Conservation (phyloP, 2,888 invertebrate species). For the Liopterus haemorrhoidalis region DNA sequence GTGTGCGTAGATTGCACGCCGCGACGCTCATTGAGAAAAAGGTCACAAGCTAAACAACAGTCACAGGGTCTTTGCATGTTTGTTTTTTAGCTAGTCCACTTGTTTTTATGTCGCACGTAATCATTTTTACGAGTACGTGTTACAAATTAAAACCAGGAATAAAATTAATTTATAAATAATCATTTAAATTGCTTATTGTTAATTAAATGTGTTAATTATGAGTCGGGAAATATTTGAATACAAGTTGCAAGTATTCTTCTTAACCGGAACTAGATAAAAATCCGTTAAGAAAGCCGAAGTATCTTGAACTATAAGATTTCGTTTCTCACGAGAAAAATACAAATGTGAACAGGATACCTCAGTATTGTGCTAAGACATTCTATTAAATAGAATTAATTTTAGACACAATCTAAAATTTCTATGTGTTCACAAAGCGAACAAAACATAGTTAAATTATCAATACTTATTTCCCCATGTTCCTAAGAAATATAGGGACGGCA, state of each 20-base stretch:
- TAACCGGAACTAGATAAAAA: no score
- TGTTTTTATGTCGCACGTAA: conserved; percentile 1
- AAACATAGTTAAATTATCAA: conserved; percentile 18
- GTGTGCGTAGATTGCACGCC: conserved; percentile 18
- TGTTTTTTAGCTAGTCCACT: neutral
- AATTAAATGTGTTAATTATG: no score
- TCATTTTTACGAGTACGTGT: conserved; percentile 1
- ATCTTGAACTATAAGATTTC: conserved; percentile 20
- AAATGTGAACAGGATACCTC: no score
- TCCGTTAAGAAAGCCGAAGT: no score
- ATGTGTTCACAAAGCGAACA: conserved; percentile 9
- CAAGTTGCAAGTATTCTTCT: no score
- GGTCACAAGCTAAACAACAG: conserved; percentile 13
- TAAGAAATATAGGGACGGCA: conserved; percentile 24
- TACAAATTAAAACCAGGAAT: neutral
- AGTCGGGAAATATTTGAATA: no score
- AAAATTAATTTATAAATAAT: no score
- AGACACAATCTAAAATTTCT: conserved; percentile 9
- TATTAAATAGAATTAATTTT: neutral
- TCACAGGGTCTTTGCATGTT: neutral
- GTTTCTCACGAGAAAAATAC: conserved; percentile 21
- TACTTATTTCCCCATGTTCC: conserved; percentile 22
- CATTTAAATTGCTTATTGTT: no score
- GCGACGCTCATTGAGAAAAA: conserved; percentile 19
- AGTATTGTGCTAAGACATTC: neutral